These are phyloP conservation scores for Muscina levida DNA, from an alignment of 2,888 invertebrate species.

Conservation along the genomic window DNA sequence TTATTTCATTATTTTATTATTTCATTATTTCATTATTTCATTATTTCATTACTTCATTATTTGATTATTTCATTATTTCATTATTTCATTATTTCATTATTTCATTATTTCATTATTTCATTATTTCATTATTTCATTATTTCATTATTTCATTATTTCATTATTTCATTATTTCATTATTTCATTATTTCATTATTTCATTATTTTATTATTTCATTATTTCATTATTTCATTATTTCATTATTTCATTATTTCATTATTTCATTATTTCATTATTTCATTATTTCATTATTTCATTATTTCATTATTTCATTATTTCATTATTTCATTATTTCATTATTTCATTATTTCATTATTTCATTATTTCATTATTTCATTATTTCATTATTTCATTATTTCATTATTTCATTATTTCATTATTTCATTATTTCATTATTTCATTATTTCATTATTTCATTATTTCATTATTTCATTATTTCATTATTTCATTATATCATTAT, in stretches of 20 bases:
- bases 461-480: neutral
- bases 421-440: neutral
- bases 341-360: conserved; percentile 2
- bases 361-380: neutral
- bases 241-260: neutral
- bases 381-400: neutral
- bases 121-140: conserved; percentile 22
- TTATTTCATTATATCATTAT: too few relatives aligned
- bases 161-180: conserved; percentile 15
- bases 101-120: conserved; percentile 1
- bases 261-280: conserved; percentile 11
- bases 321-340: conserved; percentile 12
- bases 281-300: neutral
- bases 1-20: conserved; percentile 25
- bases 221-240: conserved; percentile 1
- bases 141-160: neutral
- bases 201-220: conserved; percentile 10
- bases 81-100: conserved; percentile 1
- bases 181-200: conserved; percentile 46
- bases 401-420: neutral
- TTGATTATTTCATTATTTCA: too few relatives aligned
- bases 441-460: neutral
- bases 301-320: conserved; percentile 1
- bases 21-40: conserved; percentile 20
- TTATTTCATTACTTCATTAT: neutral